Percentiles rank a stretch among this genome's conserved stretches.
phyloP scores from a whole-genome alignment of 2,888 invertebrate species.

The Stratiomys singularior region DNA sequence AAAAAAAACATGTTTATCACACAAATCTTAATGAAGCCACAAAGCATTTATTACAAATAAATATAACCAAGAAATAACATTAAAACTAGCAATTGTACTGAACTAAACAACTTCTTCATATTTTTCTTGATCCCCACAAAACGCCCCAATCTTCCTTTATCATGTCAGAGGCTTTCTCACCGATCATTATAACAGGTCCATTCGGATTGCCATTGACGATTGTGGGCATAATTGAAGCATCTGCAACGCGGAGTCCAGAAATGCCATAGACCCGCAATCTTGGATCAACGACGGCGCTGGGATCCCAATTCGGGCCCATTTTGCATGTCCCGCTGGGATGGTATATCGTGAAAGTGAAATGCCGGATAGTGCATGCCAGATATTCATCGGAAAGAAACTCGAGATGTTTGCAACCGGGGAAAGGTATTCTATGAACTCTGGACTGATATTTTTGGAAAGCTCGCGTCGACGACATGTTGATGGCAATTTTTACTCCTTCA shows the following conservation, averaged over 20 bases:
- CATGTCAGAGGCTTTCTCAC: constrained; percentile 88
- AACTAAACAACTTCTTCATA: neutral
- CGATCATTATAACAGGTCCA: constrained; percentile 90
- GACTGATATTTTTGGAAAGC: constrained; percentile 86
- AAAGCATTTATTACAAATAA: neutral
- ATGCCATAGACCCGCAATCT: constrained; percentile 82
- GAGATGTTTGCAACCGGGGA: constrained; percentile 83
- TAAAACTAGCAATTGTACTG: neutral
- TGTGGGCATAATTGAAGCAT: constrained; percentile 89
- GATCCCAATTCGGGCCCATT: constrained; percentile 84
- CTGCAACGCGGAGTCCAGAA: constrained; percentile 79
- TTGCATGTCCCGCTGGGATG: constrained; percentile 88
- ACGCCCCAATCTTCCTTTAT: constrained; percentile 84
- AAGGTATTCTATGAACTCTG: constrained; percentile 78
- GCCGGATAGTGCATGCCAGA: constrained; percentile 86
- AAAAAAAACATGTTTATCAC: no score
- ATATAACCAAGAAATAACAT: neutral
- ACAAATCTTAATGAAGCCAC: no score
- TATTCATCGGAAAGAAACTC: constrained; percentile 82
- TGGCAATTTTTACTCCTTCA: constrained; percentile 86
- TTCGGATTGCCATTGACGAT: constrained; percentile 92
- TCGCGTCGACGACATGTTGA: constrained; percentile 80
- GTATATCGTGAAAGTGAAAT: constrained; percentile 85
- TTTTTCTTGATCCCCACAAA: neutral
- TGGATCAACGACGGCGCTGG: constrained; percentile 82